These are phyloP conservation scores for Athripsodes cinereus DNA, from an alignment of 2,888 invertebrate species.

Conservation along the genomic window DNA sequence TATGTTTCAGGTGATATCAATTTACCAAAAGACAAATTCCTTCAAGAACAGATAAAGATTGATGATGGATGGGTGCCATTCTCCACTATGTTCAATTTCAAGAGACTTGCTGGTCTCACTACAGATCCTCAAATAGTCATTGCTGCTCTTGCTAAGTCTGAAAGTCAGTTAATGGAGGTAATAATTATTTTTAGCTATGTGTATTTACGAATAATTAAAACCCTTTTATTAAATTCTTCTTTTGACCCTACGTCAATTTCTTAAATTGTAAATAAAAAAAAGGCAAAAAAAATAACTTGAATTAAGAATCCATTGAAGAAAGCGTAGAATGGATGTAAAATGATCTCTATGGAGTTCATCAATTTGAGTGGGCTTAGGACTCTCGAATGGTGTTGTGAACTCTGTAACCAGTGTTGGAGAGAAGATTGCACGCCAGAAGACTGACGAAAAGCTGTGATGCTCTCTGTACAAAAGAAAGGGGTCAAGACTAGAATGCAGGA, in stretches of 20 bases:
- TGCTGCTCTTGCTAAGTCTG: constrained; percentile 68
- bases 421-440: too few species aligned
- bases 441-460: too few species aligned
- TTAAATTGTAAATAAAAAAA: too few species aligned
- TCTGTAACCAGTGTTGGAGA: too few species aligned
- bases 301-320: too few species aligned
- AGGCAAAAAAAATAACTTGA: too few species aligned
- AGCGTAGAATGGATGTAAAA: too few species aligned
- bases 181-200: not conserved
- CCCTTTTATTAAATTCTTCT: not conserved
- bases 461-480: too few species aligned
- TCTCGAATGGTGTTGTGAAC: too few species aligned
- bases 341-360: too few species aligned
- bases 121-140: constrained; percentile 64
- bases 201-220: not conserved
- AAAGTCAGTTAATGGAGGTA: constrained; percentile 66
- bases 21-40: constrained; percentile 85
- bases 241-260: not conserved
- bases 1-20: constrained; percentile 81
- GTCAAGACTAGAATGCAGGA: too few species aligned
- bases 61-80: constrained; percentile 91
- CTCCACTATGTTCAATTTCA: constrained; percentile 79
- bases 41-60: constrained; percentile 76
- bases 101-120: constrained; percentile 69
- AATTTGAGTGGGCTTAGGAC: too few species aligned